A percentile compares a stretch with the other conserved stretches of the same genome.
phyloP scores from a whole-genome alignment of 2,888 invertebrate species.

The Heteropelma amictum region DNA sequence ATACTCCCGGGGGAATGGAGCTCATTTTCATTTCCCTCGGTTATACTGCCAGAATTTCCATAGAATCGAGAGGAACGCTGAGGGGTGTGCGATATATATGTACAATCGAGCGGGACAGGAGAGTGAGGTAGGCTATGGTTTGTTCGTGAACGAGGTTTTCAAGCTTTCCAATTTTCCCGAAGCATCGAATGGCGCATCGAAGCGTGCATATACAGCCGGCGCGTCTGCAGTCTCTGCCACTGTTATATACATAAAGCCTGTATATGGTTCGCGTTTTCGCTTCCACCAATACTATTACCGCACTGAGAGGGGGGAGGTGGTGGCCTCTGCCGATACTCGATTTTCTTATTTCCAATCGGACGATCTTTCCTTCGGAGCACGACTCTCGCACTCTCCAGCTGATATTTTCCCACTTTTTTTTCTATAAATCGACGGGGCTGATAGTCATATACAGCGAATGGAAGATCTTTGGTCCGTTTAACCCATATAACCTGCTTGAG shows the following conservation, averaged over 20 bases:
- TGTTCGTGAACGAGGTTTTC: slow-evolving; percentile 51
- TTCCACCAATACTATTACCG: slow-evolving; percentile 44
- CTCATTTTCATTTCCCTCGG: slow-evolving; percentile 52
- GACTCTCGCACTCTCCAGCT: neutral
- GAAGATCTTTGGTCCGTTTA: slow-evolving; percentile 29
- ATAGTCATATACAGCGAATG: slow-evolving; percentile 42
- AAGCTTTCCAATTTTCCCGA: slow-evolving; percentile 65
- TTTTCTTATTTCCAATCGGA: slow-evolving; percentile 53
- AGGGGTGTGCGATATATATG: slow-evolving; percentile 30
- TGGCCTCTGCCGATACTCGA: slow-evolving; percentile 21
- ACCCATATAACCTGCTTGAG: slow-evolving; percentile 35
- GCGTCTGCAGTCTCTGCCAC: slow-evolving; percentile 20
- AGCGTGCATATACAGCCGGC: slow-evolving; percentile 51
- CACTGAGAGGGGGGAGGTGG: no score
- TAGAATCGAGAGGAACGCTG: slow-evolving; percentile 36
- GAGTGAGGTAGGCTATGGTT: slow-evolving; percentile 1
- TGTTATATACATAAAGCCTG: neutral
- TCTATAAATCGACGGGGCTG: slow-evolving; percentile 29
- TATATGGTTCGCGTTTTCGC: slow-evolving; percentile 37
- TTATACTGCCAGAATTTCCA: slow-evolving; percentile 52
- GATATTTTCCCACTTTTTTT: neutral
- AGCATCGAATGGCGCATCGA: slow-evolving; percentile 59
- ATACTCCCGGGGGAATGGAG: slow-evolving; percentile 30
- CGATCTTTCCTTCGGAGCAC: slow-evolving; percentile 28
- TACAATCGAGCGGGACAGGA: slow-evolving; percentile 21